Evolutionary conservation across 2,113 vertebrate species (phyloP).

Genomic region (Hippocampus zosterae): DNA sequence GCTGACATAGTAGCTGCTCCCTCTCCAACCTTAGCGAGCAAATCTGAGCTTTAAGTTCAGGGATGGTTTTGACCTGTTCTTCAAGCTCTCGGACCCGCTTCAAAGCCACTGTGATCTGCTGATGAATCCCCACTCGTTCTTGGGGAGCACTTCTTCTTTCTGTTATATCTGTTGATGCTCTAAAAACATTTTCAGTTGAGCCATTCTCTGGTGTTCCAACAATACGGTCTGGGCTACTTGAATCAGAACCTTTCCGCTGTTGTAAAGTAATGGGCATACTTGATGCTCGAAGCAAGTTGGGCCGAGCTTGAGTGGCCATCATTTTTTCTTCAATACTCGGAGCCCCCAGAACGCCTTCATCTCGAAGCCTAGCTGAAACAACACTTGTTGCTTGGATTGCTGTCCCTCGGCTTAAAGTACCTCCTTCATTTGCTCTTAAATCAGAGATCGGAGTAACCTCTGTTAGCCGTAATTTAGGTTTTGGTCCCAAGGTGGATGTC

Average conservation of each 20-base stretch:
- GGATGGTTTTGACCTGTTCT: constrained; percentile 68
- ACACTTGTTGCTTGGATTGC: constrained; percentile 45
- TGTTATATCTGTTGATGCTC: constrained; percentile 55
- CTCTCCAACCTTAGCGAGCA: constrained; percentile 65
- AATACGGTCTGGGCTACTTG: constrained; percentile 50
- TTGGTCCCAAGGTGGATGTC: constrained; percentile 70
- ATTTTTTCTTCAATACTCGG: constrained; percentile 55
- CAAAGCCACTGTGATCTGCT: constrained; percentile 68
- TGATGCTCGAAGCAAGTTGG: constrained; percentile 85
- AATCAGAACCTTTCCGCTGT: constrained; percentile 68
- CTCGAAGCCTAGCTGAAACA: constrained; percentile 60
- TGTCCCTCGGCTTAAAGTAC: constrained; percentile 29
- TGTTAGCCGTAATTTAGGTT: constrained; percentile 74
- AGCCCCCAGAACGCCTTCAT: constrained; percentile 47
- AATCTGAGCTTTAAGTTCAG: constrained; percentile 72
- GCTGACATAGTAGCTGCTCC: constrained; percentile 49
- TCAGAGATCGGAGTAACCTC: constrained; percentile 75
- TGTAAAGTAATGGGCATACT: constrained; percentile 87
- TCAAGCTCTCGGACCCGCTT: constrained; percentile 72
- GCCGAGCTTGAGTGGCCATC: constrained; percentile 67
- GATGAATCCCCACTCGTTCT: constrained; percentile 60
- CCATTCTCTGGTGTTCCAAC: constrained; percentile 50
- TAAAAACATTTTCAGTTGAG: constrained; percentile 59
- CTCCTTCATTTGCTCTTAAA: constrained; percentile 47
- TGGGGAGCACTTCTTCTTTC: constrained; percentile 40